A percentile compares a stretch with the other conserved stretches of the same genome.
Conservation (phyloP, 1,140 invertebrate genomes). For the Saccostrea glomerata region DNA sequence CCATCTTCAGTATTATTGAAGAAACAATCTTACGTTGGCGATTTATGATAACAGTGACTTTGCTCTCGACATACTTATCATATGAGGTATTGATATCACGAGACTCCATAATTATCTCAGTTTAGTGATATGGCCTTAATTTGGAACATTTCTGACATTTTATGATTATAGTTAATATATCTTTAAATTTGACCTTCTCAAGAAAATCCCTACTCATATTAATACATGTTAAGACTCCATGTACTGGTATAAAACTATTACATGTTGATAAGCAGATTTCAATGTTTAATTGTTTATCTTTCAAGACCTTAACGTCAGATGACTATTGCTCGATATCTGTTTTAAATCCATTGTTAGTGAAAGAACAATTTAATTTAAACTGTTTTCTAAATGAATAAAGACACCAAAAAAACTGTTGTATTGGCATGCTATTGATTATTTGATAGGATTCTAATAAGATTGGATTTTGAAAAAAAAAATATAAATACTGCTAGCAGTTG, state of each 20-base stretch:
- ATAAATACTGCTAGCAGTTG: too few relatives aligned
- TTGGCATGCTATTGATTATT: too few relatives aligned
- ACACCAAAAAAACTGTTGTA: too few relatives aligned
- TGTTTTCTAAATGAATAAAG: too few relatives aligned
- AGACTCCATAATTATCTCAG: not conserved
- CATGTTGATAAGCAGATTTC: not conserved
- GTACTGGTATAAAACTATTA: not conserved
- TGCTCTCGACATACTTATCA: not conserved
- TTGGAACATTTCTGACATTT: not conserved
- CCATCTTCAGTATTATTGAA: conserved; percentile 26
- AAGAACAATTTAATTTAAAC: too few relatives aligned
- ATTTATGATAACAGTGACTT: not conserved
- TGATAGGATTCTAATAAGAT: too few relatives aligned
- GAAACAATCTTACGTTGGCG: not conserved
- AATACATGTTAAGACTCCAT: not conserved
- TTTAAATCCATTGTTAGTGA: too few relatives aligned
- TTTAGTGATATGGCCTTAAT: not conserved
- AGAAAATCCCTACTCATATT: not conserved
- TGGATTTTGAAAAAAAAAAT: too few relatives aligned
- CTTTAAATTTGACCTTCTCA: not conserved
- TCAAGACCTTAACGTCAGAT: too few relatives aligned
- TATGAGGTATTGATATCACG: not conserved
- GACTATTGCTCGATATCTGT: too few relatives aligned
- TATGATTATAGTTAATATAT: not conserved
- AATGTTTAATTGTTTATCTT: not conserved